Evolutionary conservation across 1,140 invertebrate genomes (phyloP).

Genomic region (Leptinotarsa lineolata): DNA sequence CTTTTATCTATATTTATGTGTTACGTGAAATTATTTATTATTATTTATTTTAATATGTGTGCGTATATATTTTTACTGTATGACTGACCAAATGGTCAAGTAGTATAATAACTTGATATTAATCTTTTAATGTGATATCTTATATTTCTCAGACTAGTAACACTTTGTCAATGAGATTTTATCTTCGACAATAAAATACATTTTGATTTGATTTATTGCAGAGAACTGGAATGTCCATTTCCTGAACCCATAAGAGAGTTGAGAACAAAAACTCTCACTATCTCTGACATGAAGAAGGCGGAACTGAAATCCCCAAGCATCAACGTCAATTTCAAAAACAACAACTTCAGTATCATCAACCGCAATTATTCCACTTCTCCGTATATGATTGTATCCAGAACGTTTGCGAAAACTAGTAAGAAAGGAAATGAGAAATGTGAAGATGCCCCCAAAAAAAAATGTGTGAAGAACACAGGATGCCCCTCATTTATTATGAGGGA

Average conservation of each 20-base stretch:
- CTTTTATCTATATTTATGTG: too few species aligned
- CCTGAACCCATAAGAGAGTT: conserved; percentile 9
- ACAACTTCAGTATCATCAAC: conserved; percentile 9
- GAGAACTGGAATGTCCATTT: not conserved
- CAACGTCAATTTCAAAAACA: conserved; percentile 6
- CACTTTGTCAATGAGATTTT: too few species aligned
- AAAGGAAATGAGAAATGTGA: not conserved
- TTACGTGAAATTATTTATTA: too few species aligned
- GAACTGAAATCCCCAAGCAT: conserved; percentile 14
- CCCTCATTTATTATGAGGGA: conserved; percentile 21
- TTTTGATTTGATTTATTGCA: too few species aligned
- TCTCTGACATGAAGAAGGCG: conserved; percentile 7
- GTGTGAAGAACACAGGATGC: conserved; percentile 11
- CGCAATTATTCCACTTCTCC: not conserved
- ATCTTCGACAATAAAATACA: too few species aligned
- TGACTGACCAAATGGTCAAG: too few species aligned
- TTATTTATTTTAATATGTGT: too few species aligned
- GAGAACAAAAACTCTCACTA: not conserved
- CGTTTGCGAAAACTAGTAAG: not conserved
- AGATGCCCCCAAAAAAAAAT: not conserved
- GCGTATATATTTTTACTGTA: too few species aligned
- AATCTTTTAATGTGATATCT: too few species aligned
- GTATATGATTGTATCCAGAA: conserved; percentile 5
- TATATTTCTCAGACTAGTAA: too few species aligned
- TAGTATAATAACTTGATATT: too few species aligned